A percentile compares a stretch with the other conserved stretches of the same genome.
Evolutionary conservation across 2,113 vertebrate genomes (phyloP).

Genomic region (Callipepla squamata): DNA sequence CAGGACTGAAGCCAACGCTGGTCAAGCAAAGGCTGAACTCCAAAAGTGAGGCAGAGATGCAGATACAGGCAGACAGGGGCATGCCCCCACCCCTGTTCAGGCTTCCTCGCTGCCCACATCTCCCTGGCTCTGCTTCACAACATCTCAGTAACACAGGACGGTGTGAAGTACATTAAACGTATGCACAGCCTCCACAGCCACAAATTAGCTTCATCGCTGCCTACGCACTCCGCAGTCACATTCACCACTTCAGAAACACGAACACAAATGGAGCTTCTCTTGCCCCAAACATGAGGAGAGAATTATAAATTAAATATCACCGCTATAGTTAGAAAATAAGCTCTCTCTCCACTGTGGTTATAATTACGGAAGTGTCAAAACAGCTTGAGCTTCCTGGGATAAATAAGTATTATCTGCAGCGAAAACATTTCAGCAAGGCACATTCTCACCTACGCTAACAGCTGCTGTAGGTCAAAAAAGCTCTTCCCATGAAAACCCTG

Average conservation of each 20-base stretch:
- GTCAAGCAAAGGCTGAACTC: neutral
- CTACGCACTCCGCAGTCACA: neutral
- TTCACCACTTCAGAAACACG: neutral
- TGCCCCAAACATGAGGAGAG: slow-evolving; percentile 27
- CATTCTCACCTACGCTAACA: neutral
- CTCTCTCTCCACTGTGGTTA: neutral
- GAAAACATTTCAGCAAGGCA: neutral
- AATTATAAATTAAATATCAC: slow-evolving; percentile 34
- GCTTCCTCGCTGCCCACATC: neutral
- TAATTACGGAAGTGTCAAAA: neutral
- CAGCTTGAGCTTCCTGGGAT: slow-evolving; percentile 18
- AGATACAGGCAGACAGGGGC: rapidly evolving
- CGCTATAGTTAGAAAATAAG: slow-evolving; percentile 41
- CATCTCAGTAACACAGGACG: neutral
- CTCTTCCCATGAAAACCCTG: neutral
- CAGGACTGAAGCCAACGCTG: neutral
- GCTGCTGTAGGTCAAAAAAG: neutral
- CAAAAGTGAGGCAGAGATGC: neutral
- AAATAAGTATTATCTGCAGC: neutral
- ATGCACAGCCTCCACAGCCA: neutral
- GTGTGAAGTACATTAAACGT: neutral
- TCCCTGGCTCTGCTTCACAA: neutral
- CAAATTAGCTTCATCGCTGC: neutral
- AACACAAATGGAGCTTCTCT: neutral
- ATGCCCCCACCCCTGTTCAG: neutral